Evolutionary conservation across 2,888 invertebrate genomes (phyloP), one percentile per base, ranked within the genome.

Genomic region (Drosophila picticornis): DNA sequence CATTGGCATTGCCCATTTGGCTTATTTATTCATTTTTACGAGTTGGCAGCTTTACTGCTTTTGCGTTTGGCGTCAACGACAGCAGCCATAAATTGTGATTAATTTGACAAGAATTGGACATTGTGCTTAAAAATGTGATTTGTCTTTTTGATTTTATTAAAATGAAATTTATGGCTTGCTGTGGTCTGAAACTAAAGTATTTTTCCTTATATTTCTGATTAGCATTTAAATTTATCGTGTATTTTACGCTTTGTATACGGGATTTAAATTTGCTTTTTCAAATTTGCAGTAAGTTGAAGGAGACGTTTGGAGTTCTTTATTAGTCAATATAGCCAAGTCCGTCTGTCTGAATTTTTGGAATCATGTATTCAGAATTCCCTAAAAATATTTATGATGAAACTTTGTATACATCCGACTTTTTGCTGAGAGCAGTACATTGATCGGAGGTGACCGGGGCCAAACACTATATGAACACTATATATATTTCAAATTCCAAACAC

Each of bases 1-100:
- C 50, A 52, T 68, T 64, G 40, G 62, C 19, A 43, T 43, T 57
- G 40, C 16, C 40, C 29, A 29, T 22, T 43, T 51, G 34, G 60
- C 38, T 56, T 43, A 58, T 67, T 77, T 66, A 16, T 29, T 61
- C 10, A 57, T 67, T 62, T 73, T 73, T 81, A 73, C 48, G 63
- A 34, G 62, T 77, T 77, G 62, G 46, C 68, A 69, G 63, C 65
- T 60, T 48, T 31, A 46, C 53, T 34, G 32, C 10, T n/a, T 16
- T 43, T 7, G 31, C 51, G 36, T 40, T 32, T 63, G 70, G 75
- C 79, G 50, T 75, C 83, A 79, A 62, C 64, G 43, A 10, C 31
- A 55, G 31, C 46, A 51, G 31, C 7, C 34, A 67, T 55, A 59
- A 69, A 83, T 64, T 60, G 46, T 60, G 32, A 68, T 53, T 83